Base-by-base conservation (phyloP, 2,113 vertebrate species). In the Otis tarda region DNA sequence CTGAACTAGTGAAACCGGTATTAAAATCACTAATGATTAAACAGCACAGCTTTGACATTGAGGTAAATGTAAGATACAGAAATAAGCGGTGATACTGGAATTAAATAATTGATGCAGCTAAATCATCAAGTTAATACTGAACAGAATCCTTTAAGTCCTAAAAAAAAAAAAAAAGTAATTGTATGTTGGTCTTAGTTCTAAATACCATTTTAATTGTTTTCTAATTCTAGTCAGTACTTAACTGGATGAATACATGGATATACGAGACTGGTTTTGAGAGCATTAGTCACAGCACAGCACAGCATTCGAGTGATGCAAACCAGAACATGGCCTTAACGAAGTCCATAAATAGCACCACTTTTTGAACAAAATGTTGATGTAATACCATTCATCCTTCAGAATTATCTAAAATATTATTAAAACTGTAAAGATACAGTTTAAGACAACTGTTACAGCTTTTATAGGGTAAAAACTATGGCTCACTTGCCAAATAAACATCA, bases 41-140 rank as follows among this genome's bases (percentile, higher is more conserved):
- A 85, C 30, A 86, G 60, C 56, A 87, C 27, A 82, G 35, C 49
- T 93, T 37, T 37, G 68, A 89, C 94, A 83, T 4, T 2, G 9
- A 87, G 52, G 47, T 35, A 81, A 90, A 83, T 39, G 30, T 24
- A 77, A 84, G 56, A 57, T 31, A 45, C 92, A 88, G 49, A 83
- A 81, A 73, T 90, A 39, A 88, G 79, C 31, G 78, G 60, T 2
- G 7, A 89, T 56, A 24, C 25, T 82, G 28, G 50, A 93, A 95
- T 96, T 89, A 86, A 92, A 41, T 84, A 92, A 93, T 14, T 89
- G 61, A 56, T 61, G 57, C 37, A 68, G 83, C 61, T 71, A 91
- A 89, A 92, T 81, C 70, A 94, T 56, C 49, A 76, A 87, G 93
- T 83, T 93, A 83, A 92, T 70, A 81, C 33, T 68, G 69, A 88